Evolutionary conservation across 2,113 vertebrate genomes (phyloP).

Genomic region (Poecile atricapillus): DNA sequence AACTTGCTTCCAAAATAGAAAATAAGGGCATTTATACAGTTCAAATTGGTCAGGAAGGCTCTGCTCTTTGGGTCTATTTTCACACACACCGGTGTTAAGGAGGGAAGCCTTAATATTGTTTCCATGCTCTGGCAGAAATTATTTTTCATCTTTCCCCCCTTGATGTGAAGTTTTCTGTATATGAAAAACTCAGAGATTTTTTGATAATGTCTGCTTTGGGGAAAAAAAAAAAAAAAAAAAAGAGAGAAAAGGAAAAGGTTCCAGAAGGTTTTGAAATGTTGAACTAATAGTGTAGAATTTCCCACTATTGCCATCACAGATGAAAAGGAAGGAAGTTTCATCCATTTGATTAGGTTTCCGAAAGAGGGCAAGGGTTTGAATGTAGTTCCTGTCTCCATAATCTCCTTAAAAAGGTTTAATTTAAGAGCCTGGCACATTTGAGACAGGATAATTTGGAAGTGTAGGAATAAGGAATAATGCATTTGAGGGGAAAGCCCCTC

Average conservation of each 20-base stretch:
- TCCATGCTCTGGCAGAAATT: neutral
- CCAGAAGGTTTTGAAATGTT: neutral
- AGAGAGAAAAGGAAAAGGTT: neutral
- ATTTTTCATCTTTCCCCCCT: neutral
- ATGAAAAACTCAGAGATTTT: neutral
- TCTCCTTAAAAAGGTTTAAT: neutral
- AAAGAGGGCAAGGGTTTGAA: neutral
- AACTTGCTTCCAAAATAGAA: neutral
- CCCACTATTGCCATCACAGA: neutral
- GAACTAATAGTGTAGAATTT: neutral
- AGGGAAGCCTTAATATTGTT: neutral
- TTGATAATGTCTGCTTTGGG: neutral
- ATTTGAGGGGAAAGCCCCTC: neutral
- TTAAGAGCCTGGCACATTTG: neutral
- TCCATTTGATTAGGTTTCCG: neutral
- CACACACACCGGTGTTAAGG: neutral
- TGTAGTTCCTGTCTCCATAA: neutral
- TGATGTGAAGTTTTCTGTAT: neutral
- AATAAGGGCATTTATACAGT: neutral
- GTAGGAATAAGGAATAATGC: neutral
- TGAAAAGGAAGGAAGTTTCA: neutral
- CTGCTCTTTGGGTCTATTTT: neutral
- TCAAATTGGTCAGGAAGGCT: neutral
- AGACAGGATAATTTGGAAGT: neutral
- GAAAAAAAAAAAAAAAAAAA: neutral